Evolutionary conservation across 2,113 vertebrate genomes (phyloP).

Genomic region (Choloepus hoffmanni): DNA sequence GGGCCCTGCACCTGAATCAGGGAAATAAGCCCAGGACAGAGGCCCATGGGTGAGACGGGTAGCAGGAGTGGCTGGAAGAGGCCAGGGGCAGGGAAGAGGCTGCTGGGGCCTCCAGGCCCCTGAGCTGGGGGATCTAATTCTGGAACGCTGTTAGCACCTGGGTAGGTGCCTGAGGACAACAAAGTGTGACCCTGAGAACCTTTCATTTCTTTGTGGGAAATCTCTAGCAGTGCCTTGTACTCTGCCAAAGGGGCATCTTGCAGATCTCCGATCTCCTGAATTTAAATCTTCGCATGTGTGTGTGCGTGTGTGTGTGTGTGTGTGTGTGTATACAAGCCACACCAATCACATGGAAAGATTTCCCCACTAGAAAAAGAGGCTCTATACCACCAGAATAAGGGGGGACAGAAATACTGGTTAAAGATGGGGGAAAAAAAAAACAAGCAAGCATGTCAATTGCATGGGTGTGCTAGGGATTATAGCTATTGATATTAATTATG

Average conservation of each 20-base stretch:
- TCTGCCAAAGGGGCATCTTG: background rate
- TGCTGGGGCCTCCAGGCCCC: background rate
- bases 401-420: conserved; percentile 16
- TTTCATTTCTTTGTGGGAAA: background rate
- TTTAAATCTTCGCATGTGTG: background rate
- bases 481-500: conserved; percentile 68
- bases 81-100: background rate
- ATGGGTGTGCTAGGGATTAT: conserved; percentile 56
- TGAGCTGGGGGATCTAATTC: background rate
- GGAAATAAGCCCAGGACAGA: background rate
- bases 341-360: background rate
- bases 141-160: background rate
- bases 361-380: background rate
- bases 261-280: background rate
- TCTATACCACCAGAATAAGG: conserved; percentile 14
- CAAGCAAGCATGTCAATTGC: conserved; percentile 5
- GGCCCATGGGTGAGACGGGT: background rate
- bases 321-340: background rate
- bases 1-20: background rate
- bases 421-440: background rate
- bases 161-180: background rate
- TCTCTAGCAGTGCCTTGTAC: background rate
- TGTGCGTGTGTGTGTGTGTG: background rate
- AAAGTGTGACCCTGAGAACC: background rate
- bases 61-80: background rate